Percentiles rank a stretch among this genome's conserved stretches.
Conservation (phyloP, 2,113 vertebrate species). For the Prinia subflava region DNA sequence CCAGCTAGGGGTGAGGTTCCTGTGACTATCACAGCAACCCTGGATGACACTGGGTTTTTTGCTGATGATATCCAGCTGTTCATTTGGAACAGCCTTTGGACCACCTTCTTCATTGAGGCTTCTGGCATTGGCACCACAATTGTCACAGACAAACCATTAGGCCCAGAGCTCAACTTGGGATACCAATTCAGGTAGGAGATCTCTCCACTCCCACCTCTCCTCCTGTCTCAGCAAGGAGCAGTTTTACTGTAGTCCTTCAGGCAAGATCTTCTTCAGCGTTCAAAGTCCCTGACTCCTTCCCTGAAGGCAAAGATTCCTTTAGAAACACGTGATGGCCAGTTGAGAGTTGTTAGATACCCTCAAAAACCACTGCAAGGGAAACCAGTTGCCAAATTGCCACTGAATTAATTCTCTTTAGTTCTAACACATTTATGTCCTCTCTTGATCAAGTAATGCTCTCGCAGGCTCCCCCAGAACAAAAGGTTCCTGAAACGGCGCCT, state of each 20-base stretch:
- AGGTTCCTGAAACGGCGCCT: rapidly evolving
- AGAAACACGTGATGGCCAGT: neutral
- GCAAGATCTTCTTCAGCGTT: neutral
- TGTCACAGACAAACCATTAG: slow-evolving; percentile 77
- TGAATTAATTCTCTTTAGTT: neutral
- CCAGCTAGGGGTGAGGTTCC: slow-evolving; percentile 62
- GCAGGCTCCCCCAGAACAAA: neutral
- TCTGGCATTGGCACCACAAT: slow-evolving; percentile 83
- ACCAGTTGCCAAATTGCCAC: neutral
- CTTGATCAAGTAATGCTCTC: neutral
- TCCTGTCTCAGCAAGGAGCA: neutral
- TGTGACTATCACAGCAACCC: slow-evolving; percentile 75
- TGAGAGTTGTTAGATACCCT: neutral
- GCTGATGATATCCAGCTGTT: slow-evolving; percentile 72
- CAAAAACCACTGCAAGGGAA: neutral
- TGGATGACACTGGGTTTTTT: slow-evolving; percentile 77
- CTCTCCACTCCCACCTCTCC: neutral
- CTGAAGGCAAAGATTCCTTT: neutral
- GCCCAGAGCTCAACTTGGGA: slow-evolving; percentile 80
- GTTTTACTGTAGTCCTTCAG: neutral
- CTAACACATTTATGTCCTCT: neutral
- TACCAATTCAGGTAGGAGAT: slow-evolving; percentile 80
- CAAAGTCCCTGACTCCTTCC: neutral
- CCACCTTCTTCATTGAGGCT: slow-evolving; percentile 70
- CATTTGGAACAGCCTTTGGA: slow-evolving; percentile 65